phyloP scores from a whole-genome alignment of 2,113 vertebrate species.

The Hemicordylus capensis region DNA sequence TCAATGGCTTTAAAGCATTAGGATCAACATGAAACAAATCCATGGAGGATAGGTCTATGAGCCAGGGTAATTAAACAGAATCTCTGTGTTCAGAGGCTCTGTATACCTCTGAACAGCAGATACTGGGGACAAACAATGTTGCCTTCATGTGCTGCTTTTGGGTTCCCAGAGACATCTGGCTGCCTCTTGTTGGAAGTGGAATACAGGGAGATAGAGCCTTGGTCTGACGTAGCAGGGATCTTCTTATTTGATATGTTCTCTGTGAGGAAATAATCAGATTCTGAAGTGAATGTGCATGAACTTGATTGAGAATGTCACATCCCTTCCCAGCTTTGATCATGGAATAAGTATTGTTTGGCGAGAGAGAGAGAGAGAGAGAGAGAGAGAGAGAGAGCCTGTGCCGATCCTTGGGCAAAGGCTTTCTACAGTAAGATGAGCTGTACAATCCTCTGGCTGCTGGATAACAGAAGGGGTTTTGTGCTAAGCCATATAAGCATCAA shows the following conservation, averaged over 20 bases:
- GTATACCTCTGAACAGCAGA: no score
- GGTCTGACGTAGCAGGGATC: not conserved
- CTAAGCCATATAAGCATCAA: conserved; percentile 74
- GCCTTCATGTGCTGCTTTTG: not conserved
- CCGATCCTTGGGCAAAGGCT: conserved; percentile 70
- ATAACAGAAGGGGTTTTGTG: conserved; percentile 87
- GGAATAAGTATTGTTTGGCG: conserved; percentile 77
- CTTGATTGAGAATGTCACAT: conserved; percentile 76
- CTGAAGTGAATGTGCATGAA: conserved; percentile 59
- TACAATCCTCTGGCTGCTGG: conserved; percentile 77
- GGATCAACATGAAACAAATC: no score
- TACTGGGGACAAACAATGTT: not conserved
- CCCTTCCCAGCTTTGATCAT: conserved; percentile 84
- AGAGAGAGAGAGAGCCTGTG: conserved; percentile 61
- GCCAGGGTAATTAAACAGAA: no score
- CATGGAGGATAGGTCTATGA: no score
- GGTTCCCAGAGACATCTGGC: not conserved
- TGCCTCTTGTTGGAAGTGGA: not conserved
- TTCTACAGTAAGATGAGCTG: conserved; percentile 78
- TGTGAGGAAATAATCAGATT: conserved; percentile 28
- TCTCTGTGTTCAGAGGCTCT: no score
- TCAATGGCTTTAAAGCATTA: no score
- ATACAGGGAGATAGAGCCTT: not conserved
- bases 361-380: conserved; percentile 46
- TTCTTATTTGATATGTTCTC: not conserved